A percentile compares a stretch with the other conserved stretches of the same genome.
Evolutionary conservation across 2,797 vertebrate species (phyloP).

Genomic region (Enteromius treurensis): DNA sequence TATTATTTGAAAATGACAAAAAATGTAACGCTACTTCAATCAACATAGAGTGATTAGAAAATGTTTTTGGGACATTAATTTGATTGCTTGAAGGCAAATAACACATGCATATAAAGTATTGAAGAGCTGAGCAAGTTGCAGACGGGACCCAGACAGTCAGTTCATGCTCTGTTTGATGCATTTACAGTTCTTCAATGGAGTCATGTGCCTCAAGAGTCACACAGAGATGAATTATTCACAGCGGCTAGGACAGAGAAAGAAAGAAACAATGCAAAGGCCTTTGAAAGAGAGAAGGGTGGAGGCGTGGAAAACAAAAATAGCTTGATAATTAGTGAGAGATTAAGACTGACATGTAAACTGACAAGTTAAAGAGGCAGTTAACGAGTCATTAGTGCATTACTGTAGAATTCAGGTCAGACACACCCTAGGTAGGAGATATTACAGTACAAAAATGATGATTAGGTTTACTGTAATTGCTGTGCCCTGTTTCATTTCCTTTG

Average conservation of each 20-base stretch:
- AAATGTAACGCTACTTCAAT: neutral
- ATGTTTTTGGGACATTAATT: neutral
- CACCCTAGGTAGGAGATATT: neutral
- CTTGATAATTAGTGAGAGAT: constrained; percentile 4
- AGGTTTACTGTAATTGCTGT: constrained; percentile 6
- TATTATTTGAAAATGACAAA: neutral
- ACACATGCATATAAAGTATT: neutral
- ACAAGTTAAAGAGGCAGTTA: neutral
- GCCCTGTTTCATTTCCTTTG: neutral
- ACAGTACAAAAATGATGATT: neutral
- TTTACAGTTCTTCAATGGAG: neutral
- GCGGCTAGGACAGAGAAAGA: constrained; percentile 22
- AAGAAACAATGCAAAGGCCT: constrained; percentile 30
- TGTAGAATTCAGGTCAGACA: neutral
- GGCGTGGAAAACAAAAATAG: constrained; percentile 8
- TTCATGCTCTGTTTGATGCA: constrained; percentile 12
- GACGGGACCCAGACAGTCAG: neutral
- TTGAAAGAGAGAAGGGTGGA: constrained; percentile 41
- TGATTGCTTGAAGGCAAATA: neutral
- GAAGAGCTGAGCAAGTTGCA: neutral
- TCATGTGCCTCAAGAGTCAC: constrained; percentile 32
- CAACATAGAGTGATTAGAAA: neutral
- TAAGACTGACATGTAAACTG: neutral
- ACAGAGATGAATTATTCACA: constrained; percentile 47
- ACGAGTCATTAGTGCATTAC: neutral